A percentile compares a stretch with the other conserved stretches of the same genome.
phyloP scores from a whole-genome alignment of 2,113 vertebrate species.

The Neomonachus schauinslandi region DNA sequence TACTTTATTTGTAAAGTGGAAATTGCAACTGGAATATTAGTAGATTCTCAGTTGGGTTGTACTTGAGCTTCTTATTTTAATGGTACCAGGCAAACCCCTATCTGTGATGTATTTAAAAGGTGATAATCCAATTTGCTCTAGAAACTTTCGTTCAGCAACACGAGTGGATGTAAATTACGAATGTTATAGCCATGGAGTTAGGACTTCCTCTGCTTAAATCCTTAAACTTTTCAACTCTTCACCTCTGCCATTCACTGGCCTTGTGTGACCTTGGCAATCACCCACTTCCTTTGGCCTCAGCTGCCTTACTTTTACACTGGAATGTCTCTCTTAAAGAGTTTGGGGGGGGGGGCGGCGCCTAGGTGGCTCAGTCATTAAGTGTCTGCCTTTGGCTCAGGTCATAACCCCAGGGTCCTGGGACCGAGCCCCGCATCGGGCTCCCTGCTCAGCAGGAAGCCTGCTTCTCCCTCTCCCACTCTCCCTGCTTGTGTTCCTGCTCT shows the following conservation, averaged over 20 bases:
- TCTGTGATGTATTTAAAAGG: neutral
- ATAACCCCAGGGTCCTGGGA: too few species aligned
- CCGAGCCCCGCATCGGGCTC: too few species aligned
- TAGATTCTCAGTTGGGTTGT: neutral
- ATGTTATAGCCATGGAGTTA: neutral
- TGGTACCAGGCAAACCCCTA: neutral
- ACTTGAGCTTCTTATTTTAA: slow-evolving; percentile 15
- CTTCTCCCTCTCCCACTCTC: too few species aligned
- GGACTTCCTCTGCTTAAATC: neutral
- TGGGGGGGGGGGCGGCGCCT: neutral
- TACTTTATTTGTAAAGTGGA: neutral
- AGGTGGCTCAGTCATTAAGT: too few species aligned
- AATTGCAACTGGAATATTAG: neutral
- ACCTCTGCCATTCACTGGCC: neutral
- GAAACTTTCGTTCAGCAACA: neutral
- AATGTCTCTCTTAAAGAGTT: neutral
- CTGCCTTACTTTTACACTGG: neutral
- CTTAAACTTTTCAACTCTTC: neutral
- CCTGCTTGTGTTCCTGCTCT: too few species aligned
- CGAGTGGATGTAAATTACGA: neutral
- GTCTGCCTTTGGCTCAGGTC: too few species aligned
- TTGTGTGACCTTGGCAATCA: neutral
- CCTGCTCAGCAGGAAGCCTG: too few species aligned
- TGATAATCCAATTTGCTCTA: neutral
- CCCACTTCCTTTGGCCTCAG: neutral